phyloP scores from a whole-genome alignment of 2,888 invertebrate species.

The Terebella lapidaria region DNA sequence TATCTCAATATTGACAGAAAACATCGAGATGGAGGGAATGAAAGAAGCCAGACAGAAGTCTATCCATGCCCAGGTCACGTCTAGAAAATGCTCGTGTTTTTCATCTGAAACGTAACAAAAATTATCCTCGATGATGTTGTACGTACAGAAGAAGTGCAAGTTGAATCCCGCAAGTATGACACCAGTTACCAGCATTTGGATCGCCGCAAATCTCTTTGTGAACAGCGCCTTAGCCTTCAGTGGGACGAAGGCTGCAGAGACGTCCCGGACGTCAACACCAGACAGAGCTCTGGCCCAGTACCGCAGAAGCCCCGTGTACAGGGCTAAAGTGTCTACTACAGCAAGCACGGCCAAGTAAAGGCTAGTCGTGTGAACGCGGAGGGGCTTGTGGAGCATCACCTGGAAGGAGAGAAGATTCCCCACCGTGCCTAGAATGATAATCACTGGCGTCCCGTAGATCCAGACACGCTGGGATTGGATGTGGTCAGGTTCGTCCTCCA shows the following conservation, averaged over 20 bases:
- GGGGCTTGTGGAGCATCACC: conserved; percentile 3
- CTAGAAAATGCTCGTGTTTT: neutral
- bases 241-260: conserved; percentile 31
- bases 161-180: conserved; percentile 12
- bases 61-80: conserved; percentile 3
- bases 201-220: conserved; percentile 24
- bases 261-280: neutral
- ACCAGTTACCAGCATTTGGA: conserved; percentile 21
- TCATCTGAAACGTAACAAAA: neutral
- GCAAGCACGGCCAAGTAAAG: conserved; percentile 24
- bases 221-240: conserved; percentile 32
- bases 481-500: no score
- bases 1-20: conserved; percentile 4
- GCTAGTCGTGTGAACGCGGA: conserved; percentile 1
- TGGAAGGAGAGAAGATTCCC: neutral
- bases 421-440: conserved; percentile 2
- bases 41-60: conserved; percentile 6
- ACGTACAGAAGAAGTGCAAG: neutral
- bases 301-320: conserved; percentile 14
- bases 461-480: no score
- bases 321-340: conserved; percentile 30
- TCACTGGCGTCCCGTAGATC: neutral
- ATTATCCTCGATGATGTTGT: neutral
- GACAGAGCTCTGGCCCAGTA: neutral
- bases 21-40: conserved; percentile 4